phyloP scores from a whole-genome alignment of 1,140 invertebrate genomes.

The Conus betulinus region DNA sequence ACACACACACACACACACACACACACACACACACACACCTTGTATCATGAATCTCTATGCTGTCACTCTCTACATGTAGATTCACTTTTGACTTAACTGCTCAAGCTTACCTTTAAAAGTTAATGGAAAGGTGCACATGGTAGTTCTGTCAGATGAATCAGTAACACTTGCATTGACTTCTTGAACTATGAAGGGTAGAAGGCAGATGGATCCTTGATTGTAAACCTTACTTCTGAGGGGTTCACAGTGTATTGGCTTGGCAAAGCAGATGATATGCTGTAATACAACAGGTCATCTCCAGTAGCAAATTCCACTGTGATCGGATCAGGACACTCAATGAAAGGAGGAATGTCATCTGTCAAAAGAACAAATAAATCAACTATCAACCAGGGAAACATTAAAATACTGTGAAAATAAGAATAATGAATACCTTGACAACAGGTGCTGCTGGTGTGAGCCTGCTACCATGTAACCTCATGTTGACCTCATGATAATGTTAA shows the following conservation, averaged over 20 bases:
- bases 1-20: conserved; percentile 33
- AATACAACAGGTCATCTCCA: not conserved
- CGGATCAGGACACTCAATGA: not conserved
- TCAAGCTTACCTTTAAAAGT: not conserved
- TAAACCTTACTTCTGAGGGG: too few relatives aligned
- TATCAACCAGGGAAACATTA: too few relatives aligned
- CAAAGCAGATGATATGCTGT: not conserved
- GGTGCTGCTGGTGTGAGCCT: too few relatives aligned
- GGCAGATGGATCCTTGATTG: not conserved
- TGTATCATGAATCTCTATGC: not conserved
- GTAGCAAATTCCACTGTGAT: not conserved
- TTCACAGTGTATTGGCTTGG: not conserved
- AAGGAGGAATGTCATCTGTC: not conserved
- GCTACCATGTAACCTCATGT: too few relatives aligned
- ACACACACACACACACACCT: not conserved
- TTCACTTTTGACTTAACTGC: too few relatives aligned
- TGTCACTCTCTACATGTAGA: not conserved
- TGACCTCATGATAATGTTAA: too few relatives aligned
- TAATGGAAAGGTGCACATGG: not conserved
- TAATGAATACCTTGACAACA: too few relatives aligned
- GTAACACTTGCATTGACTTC: not conserved
- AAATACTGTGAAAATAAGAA: too few relatives aligned
- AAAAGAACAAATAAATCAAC: not conserved
- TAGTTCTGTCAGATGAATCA: not conserved
- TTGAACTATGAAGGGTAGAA: not conserved